Conservation (phyloP, 2,113 vertebrate species). For the Ailuropoda melanoleuca region DNA sequence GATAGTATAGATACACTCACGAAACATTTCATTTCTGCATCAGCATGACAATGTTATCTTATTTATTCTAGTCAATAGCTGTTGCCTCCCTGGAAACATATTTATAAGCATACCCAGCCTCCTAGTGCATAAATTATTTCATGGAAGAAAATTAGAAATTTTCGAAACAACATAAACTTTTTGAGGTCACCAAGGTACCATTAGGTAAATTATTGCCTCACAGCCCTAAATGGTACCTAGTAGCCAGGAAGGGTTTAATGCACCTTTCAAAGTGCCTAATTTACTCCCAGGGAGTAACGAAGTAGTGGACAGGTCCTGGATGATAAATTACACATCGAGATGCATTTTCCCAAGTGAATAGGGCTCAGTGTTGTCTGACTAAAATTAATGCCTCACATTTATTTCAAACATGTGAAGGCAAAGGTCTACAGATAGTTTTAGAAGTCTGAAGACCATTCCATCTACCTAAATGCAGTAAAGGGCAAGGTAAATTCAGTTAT, state of each 20-base stretch:
- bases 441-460: slow-evolving; percentile 51
- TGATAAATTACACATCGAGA: slow-evolving; percentile 66
- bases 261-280: slow-evolving; percentile 72
- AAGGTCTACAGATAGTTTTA: slow-evolving; percentile 62
- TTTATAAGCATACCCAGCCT: slow-evolving; percentile 55
- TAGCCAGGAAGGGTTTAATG: slow-evolving; percentile 68
- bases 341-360: slow-evolving; percentile 68
- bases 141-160: slow-evolving; percentile 66
- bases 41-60: slow-evolving; percentile 43
- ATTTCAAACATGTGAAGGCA: slow-evolving; percentile 70
- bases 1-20: neutral
- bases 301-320: slow-evolving; percentile 49
- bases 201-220: slow-evolving; percentile 65
- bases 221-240: slow-evolving; percentile 50
- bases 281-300: slow-evolving; percentile 65
- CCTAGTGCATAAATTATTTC: slow-evolving; percentile 63
- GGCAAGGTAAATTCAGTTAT: slow-evolving; percentile 1
- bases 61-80: slow-evolving; percentile 38
- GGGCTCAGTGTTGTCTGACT: slow-evolving; percentile 63
- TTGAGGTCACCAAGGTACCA: slow-evolving; percentile 54
- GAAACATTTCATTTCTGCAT: slow-evolving; percentile 36
- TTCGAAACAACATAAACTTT: slow-evolving; percentile 70
- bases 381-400: slow-evolving; percentile 74
- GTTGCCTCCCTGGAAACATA: slow-evolving; percentile 47
- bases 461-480: neutral